Evolutionary conservation across 35 echinoderm and acorn worm genomes (phyloP).

Genomic region (Heliocidaris tuberculata): DNA sequence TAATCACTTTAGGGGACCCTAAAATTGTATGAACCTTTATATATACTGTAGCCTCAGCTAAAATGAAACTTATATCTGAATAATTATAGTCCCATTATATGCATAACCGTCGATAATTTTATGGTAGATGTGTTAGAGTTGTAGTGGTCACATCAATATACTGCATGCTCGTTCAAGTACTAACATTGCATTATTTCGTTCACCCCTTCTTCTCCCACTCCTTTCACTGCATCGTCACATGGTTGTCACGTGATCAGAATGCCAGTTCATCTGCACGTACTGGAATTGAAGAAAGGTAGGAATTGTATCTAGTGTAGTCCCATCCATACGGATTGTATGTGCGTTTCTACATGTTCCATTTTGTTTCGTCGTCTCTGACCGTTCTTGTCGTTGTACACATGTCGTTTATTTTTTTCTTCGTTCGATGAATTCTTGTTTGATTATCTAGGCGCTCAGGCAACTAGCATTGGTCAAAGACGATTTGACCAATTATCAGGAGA

Average conservation of each 20-base stretch:
- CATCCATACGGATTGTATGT: constrained; percentile 2
- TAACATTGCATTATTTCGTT: constrained; percentile 49
- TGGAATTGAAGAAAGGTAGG: constrained; percentile 48
- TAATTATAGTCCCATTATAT: background rate
- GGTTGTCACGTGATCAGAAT: constrained; percentile 40
- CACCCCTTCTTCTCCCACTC: constrained; percentile 8
- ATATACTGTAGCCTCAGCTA: no score
- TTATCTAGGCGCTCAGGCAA: constrained; percentile 65
- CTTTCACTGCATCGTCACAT: constrained; percentile 38
- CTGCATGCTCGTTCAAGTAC: constrained; percentile 19
- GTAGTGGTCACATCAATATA: constrained; percentile 26
- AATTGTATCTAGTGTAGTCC: background rate
- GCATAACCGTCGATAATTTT: background rate
- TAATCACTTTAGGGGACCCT: background rate
- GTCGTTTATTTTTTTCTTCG: constrained; percentile 18
- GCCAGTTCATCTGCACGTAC: constrained; percentile 44
- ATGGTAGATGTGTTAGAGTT: background rate
- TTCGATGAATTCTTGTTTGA: constrained; percentile 46
- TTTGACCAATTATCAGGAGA: constrained; percentile 60
- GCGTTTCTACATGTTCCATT: background rate
- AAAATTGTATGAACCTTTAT: background rate
- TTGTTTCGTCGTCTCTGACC: background rate
- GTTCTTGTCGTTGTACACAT: background rate
- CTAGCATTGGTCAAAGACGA: constrained; percentile 67
- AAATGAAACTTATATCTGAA: no score